Evolutionary conservation across 1,140 invertebrate genomes (phyloP).

Genomic region (Monomorium pharaonis): DNA sequence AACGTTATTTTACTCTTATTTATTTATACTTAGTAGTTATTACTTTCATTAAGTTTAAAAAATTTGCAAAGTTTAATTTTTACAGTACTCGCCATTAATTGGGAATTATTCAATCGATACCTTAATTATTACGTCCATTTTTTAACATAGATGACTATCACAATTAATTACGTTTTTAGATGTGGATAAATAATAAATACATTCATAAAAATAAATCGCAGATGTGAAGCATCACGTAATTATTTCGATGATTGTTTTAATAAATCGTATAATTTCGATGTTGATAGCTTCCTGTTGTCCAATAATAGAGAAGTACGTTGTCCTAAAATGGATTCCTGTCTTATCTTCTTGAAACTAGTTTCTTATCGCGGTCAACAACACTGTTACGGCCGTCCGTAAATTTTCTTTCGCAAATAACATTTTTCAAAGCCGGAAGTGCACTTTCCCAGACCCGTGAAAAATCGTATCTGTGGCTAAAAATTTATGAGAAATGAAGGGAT

Average conservation of each 20-base stretch:
- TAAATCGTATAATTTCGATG: neutral
- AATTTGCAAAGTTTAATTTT: neutral
- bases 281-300: neutral
- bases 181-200: too few relatives aligned
- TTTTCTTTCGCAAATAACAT: conserved; percentile 54
- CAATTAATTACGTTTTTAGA: neutral
- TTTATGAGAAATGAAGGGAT: conserved; percentile 40
- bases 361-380: conserved; percentile 30
- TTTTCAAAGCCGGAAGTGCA: conserved; percentile 52
- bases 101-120: neutral
- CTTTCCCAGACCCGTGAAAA: conserved; percentile 44
- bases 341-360: conserved; percentile 45
- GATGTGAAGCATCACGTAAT: neutral
- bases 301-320: conserved; percentile 18
- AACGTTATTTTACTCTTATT: neutral
- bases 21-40: neutral
- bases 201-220: neutral
- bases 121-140: neutral
- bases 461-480: conserved; percentile 51
- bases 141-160: neutral
- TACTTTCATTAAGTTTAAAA: neutral
- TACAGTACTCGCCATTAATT: neutral
- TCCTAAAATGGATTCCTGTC: neutral
- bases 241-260: neutral
- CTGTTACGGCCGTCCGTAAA: conserved; percentile 37